Conservation (phyloP, 2,113 vertebrate genomes). For the Tylochromis polylepis region DNA sequence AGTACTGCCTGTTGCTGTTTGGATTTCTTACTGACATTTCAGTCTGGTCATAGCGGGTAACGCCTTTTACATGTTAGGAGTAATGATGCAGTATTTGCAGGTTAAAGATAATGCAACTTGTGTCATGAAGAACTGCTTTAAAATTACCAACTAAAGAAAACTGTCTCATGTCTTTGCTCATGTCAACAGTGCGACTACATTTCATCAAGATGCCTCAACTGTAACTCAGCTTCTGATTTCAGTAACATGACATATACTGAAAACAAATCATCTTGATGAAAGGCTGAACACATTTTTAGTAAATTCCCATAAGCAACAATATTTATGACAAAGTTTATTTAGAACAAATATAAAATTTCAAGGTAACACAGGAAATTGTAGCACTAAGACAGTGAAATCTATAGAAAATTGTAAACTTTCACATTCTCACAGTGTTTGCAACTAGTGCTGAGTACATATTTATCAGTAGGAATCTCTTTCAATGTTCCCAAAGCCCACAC, state of each 20-base stretch:
- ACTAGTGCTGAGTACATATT: not conserved
- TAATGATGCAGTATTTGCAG: not conserved
- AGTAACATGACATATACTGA: not conserved
- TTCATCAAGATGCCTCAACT: not conserved
- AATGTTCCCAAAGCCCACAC: not conserved
- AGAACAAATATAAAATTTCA: conserved; percentile 38
- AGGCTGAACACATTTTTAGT: not conserved
- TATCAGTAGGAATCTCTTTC: not conserved
- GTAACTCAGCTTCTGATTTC: not conserved
- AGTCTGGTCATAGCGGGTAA: not conserved
- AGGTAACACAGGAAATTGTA: conserved; percentile 6
- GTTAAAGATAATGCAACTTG: not conserved
- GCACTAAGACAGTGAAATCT: not conserved
- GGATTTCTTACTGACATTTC: not conserved
- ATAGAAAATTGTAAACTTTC: conserved; percentile 18
- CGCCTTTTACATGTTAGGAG: not conserved
- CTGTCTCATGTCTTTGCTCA: not conserved
- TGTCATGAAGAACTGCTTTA: not conserved
- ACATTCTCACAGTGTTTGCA: conserved; percentile 23
- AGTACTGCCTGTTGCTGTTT: not conserved
- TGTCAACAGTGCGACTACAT: not conserved
- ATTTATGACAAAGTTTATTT: conserved; percentile 60
- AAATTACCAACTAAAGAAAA: not conserved
- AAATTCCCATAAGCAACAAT: not conserved
- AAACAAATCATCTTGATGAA: not conserved